Evolutionary conservation across 1,140 invertebrate genomes (phyloP).

Genomic region (Calephelis nemesis): DNA sequence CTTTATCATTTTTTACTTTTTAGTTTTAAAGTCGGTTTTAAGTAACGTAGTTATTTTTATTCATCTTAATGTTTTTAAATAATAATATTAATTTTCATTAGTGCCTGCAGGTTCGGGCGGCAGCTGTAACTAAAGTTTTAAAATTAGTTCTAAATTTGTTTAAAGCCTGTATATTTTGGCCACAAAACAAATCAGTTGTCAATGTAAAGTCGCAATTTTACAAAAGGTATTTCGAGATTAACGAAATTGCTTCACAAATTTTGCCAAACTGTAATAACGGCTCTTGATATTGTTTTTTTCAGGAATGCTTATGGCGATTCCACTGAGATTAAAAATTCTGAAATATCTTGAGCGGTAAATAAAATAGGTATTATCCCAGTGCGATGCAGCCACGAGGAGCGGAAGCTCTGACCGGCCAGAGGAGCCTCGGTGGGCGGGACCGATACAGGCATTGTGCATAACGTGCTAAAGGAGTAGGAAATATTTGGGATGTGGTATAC

Average conservation of each 20-base stretch:
- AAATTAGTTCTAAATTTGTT: no score
- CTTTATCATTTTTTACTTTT: no score
- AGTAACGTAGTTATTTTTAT: no score
- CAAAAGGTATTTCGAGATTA: not conserved
- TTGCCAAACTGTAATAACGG: conserved; percentile 12
- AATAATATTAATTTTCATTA: no score
- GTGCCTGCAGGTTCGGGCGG: no score
- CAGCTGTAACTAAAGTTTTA: no score
- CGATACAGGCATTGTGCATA: conserved; percentile 41
- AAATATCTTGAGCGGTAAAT: conserved; percentile 39
- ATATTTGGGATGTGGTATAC: conserved; percentile 9
- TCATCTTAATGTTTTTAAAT: no score
- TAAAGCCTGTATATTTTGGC: no score
- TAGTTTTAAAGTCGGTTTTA: no score
- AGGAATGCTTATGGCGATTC: conserved; percentile 33
- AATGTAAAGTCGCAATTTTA: no score
- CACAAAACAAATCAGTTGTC: no score
- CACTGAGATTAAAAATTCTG: conserved; percentile 36
- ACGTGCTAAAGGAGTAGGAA: not conserved
- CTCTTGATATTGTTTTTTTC: conserved; percentile 25
- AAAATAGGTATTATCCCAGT: conserved; percentile 35
- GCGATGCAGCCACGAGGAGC: not conserved
- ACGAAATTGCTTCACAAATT: conserved; percentile 7
- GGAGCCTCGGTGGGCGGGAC: conserved; percentile 25
- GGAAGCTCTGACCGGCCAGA: conserved; percentile 13